Conservation (phyloP, 2,888 invertebrate species). For the Macrosoma leucophasiata region DNA sequence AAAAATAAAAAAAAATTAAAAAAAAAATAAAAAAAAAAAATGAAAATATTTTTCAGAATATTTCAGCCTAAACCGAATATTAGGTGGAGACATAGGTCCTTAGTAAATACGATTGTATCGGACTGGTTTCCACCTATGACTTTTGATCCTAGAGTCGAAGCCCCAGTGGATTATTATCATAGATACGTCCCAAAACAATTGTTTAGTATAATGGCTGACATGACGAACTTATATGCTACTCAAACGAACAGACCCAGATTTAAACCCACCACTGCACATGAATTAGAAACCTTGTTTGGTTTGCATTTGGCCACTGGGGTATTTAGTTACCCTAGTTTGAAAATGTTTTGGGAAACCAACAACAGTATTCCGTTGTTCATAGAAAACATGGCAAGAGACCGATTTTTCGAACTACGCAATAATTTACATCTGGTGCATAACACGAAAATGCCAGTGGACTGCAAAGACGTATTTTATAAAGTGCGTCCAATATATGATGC, state of each 20-base stretch:
- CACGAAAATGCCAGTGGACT: slow-evolving; percentile 20
- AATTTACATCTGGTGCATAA: slow-evolving; percentile 28
- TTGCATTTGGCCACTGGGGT: slow-evolving; percentile 27
- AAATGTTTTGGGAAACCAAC: slow-evolving; percentile 26
- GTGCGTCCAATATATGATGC: slow-evolving; percentile 29
- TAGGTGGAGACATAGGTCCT: slow-evolving; percentile 25
- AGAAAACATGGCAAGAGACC: slow-evolving; percentile 27
- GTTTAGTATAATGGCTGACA: slow-evolving; percentile 27
- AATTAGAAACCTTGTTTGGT: slow-evolving; percentile 27
- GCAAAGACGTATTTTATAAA: slow-evolving; percentile 27
- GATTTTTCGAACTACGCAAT: slow-evolving; percentile 27
- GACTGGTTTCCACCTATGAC: slow-evolving; percentile 26
- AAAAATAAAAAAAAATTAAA: no score
- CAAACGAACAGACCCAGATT: slow-evolving; percentile 18
- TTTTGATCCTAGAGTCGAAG: slow-evolving; percentile 25
- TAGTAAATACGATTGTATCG: slow-evolving; percentile 25
- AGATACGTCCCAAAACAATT: slow-evolving; percentile 26
- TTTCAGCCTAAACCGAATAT: slow-evolving; percentile 25
- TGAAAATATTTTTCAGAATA: slow-evolving; percentile 21
- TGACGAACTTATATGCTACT: slow-evolving; percentile 27
- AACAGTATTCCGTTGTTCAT: slow-evolving; percentile 26
- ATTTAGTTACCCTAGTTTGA: slow-evolving; percentile 26
- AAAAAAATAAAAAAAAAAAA: no score
- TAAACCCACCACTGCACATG: slow-evolving; percentile 23
- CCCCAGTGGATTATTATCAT: slow-evolving; percentile 26